Conservation (phyloP, 2,797 vertebrate genomes). For the Hirundo rustica region DNA sequence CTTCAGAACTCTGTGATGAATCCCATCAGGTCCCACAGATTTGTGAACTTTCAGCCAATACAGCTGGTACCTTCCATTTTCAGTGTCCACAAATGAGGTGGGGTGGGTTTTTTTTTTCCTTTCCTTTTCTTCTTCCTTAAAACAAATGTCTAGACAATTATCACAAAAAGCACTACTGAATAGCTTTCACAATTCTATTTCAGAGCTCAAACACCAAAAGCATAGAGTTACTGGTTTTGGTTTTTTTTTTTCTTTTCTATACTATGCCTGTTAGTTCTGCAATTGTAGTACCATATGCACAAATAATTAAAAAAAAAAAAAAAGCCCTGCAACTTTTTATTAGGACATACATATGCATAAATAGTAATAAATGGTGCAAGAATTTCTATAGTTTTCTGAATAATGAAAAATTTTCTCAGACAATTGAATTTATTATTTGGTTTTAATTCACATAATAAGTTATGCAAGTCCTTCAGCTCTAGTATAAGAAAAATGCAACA, state of each 20-base stretch:
- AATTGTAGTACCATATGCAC: not conserved
- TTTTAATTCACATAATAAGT: not conserved
- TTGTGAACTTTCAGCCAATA: not conserved
- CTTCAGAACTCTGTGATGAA: not conserved
- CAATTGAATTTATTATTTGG: not conserved
- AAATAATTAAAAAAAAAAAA: too few relatives aligned
- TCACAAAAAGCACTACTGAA: not conserved
- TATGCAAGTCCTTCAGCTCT: not conserved
- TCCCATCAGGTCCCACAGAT: not conserved
- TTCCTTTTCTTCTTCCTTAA: not conserved
- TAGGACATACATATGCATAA: not conserved
- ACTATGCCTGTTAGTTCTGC: not conserved
- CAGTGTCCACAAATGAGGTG: not conserved
- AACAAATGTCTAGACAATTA: not conserved
- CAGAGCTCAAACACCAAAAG: not conserved
- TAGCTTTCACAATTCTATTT: not conserved
- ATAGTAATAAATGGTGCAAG: not conserved
- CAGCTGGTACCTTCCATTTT: not conserved
- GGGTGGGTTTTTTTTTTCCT: not conserved
- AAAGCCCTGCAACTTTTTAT: not conserved
- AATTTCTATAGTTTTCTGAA: not conserved
- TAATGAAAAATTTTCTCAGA: not conserved
- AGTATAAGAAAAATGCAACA: not conserved
- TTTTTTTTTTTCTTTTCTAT: not conserved
- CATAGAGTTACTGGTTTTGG: fast-evolving